Evolutionary conservation across 2,888 invertebrate genomes (phyloP).

Genomic region (Amblyjoppa proteus): DNA sequence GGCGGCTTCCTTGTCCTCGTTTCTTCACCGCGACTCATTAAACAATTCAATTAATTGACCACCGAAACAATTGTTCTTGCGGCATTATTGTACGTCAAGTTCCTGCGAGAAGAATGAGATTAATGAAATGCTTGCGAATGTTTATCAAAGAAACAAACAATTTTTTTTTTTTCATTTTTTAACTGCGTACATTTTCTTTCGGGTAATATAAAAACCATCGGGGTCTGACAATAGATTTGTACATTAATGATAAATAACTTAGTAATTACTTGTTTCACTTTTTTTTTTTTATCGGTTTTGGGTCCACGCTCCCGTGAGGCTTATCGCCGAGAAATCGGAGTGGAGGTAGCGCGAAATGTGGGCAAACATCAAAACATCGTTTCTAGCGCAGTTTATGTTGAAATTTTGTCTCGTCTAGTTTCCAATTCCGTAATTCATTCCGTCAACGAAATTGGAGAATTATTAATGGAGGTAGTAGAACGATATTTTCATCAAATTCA

Average conservation of each 20-base stretch:
- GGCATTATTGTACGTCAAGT: neutral
- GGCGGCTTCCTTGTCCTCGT: slow-evolving; percentile 67
- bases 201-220: slow-evolving; percentile 73
- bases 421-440: neutral
- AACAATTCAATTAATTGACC: slow-evolving; percentile 23
- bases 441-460: neutral
- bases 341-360: neutral
- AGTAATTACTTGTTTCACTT: slow-evolving; percentile 72
- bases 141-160: slow-evolving; percentile 52
- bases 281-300: neutral
- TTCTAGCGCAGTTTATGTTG: neutral
- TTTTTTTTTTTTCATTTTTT: slow-evolving; percentile 48
- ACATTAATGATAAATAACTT: slow-evolving; percentile 80
- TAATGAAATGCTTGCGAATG: neutral
- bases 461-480: slow-evolving; percentile 13
- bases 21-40: slow-evolving; percentile 24
- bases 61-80: neutral
- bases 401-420: neutral
- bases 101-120: neutral
- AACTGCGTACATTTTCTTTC: slow-evolving; percentile 71
- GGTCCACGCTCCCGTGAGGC: slow-evolving; percentile 1
- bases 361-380: neutral
- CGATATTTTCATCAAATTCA: slow-evolving; percentile 34
- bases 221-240: slow-evolving; percentile 74
- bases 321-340: slow-evolving; percentile 34